Conservation (phyloP, 2,888 invertebrate species). For the Gymnoscelis rufifasciata region DNA sequence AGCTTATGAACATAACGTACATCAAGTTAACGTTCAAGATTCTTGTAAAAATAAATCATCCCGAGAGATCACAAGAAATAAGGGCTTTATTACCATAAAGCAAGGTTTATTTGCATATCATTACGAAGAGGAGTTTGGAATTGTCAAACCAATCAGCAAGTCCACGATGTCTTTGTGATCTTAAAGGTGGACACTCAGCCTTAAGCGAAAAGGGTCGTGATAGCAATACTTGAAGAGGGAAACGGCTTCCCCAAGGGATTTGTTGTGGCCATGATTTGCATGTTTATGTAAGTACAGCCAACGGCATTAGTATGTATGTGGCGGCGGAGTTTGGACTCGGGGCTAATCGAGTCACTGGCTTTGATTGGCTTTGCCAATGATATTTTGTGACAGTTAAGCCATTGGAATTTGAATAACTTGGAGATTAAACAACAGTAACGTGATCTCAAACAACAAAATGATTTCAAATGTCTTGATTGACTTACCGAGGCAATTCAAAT, state of each 20-base stretch:
- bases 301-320: conserved; percentile 38
- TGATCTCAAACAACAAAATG: too few relatives aligned
- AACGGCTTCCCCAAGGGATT: conserved; percentile 41
- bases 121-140: conserved; percentile 22
- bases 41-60: conserved; percentile 3
- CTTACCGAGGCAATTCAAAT: too few relatives aligned
- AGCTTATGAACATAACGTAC: background rate
- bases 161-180: conserved; percentile 27
- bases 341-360: conserved; percentile 25
- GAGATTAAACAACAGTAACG: too few relatives aligned
- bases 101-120: conserved; percentile 25
- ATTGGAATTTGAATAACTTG: background rate
- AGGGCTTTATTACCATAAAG: conserved; percentile 13
- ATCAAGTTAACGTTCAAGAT: background rate
- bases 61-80: conserved; percentile 5
- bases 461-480: too few relatives aligned
- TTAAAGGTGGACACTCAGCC: conserved; percentile 37
- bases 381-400: conserved; percentile 5
- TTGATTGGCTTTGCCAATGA: conserved; percentile 20
- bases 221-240: conserved; percentile 43
- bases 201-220: conserved; percentile 40
- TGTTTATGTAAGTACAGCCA: conserved; percentile 41
- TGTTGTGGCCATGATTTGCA: conserved; percentile 41
- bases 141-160: conserved; percentile 25
- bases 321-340: conserved; percentile 21